A percentile compares a stretch with the other conserved stretches of the same genome.
Conservation (phyloP, 1,140 invertebrate genomes). For the Rhopalosiphum maidis region DNA sequence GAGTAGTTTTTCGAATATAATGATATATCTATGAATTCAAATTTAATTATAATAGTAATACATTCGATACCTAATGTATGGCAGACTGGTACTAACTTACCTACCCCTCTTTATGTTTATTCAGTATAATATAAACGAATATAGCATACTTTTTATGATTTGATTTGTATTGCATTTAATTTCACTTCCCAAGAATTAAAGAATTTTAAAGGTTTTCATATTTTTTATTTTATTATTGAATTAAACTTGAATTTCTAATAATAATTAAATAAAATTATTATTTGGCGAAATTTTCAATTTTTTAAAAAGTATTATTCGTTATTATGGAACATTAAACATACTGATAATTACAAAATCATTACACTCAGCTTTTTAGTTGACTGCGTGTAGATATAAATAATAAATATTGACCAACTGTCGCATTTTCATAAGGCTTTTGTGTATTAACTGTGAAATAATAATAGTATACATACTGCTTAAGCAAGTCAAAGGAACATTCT, state of each 20-base stretch:
- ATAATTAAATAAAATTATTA: not conserved
- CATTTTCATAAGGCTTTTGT: not conserved
- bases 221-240: not conserved
- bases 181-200: too few relatives aligned
- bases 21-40: too few relatives aligned
- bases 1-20: too few relatives aligned
- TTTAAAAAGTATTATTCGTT: not conserved
- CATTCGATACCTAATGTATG: too few relatives aligned
- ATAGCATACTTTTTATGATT: not conserved
- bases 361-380: not conserved
- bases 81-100: too few relatives aligned
- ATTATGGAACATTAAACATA: too few relatives aligned
- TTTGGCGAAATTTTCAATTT: not conserved
- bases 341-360: not conserved
- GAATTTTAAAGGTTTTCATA: too few relatives aligned
- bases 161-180: too few relatives aligned
- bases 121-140: too few relatives aligned
- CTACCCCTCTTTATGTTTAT: too few relatives aligned
- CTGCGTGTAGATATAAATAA: not conserved
- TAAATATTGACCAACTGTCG: not conserved
- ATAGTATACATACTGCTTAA: slow-evolving; percentile 12
- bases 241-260: not conserved
- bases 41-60: too few relatives aligned
- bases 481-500: slow-evolving; percentile 3
- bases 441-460: not conserved